Evolutionary conservation across 2,113 vertebrate species (phyloP), one percentile per base, ranked within the genome.

Genomic region (Okapia johnstoni): DNA sequence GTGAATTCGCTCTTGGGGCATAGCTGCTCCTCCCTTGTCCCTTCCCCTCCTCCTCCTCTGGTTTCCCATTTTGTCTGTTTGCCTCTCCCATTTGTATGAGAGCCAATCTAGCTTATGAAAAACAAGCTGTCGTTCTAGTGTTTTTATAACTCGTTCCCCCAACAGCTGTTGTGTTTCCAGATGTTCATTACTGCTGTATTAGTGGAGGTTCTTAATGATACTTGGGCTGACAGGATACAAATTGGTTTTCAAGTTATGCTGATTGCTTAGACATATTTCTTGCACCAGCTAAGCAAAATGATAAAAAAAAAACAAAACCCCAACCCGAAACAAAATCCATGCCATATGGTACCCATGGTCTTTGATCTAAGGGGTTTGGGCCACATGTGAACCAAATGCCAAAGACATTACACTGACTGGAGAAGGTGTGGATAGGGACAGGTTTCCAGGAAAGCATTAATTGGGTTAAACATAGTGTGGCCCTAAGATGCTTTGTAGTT

Each of bases 161-260:
- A 70, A 19, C 85, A 96, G 83, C 97, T 96, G 93, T 16, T 28
- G 5, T 15, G 83, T 97, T 97, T 95, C 88, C 92, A 98, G 87
- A 84, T 96, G 86, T 81, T 97, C 93, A 15, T 95, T 94, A 90
- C 36, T 89, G 94, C 66, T 63, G 48, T 66, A 77, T 93, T 95
- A 96, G 73, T 46, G 4, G 54, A 70, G 43, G 57, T 46, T 79
- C 46, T 63, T 97, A 97, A 93, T 58, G 76, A 92, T 48, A 50
- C 83, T 88, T 12, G 55, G 83, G 33, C 57, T 79, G 52, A 73
- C 63, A 83, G 83, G 97, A 85, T 85, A 95, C 30, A 98, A 97
- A 98, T 61, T 26, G 52, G 88, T 80, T 94, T 93, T 93, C 63
- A 83, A 92, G 10, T 88, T 70, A 92, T 55, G 87, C 60, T 98